A percentile compares a stretch with the other conserved stretches of the same genome.
Evolutionary conservation across 2,113 vertebrate species (phyloP).

Genomic region (Nansenia antarctica): DNA sequence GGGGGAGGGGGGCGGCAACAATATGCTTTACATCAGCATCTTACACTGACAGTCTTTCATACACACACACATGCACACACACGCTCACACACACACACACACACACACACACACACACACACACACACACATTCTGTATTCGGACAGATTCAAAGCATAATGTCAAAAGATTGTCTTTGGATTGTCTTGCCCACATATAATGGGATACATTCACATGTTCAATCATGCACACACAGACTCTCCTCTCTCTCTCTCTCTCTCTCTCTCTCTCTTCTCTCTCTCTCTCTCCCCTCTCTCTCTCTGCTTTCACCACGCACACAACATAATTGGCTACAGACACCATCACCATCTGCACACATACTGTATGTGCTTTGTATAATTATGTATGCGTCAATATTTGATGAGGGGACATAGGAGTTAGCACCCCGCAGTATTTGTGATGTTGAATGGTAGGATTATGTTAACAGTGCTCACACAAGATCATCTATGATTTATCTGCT

Average conservation of each 20-base stretch:
- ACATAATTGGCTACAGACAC: conserved; percentile 42
- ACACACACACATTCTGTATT: neutral
- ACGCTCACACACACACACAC: conserved; percentile 22
- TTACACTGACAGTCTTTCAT: conserved; percentile 63
- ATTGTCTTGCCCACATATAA: neutral
- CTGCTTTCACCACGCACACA: too few relatives aligned
- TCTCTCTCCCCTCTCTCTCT: neutral
- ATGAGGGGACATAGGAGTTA: conserved; percentile 70
- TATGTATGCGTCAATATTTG: conserved; percentile 72
- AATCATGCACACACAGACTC: neutral
- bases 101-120: conserved; percentile 20
- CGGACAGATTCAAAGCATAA: neutral
- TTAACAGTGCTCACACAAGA: conserved; percentile 65
- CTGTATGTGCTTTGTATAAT: conserved; percentile 62
- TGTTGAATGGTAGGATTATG: conserved; percentile 66
- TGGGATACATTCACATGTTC: conserved; percentile 4
- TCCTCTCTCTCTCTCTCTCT: conserved; percentile 1
- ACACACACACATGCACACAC: conserved; percentile 39
- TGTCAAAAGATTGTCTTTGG: neutral
- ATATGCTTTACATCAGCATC: conserved; percentile 78
- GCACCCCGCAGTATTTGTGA: conserved; percentile 58
- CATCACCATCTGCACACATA: conserved; percentile 42
- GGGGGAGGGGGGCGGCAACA: conserved; percentile 9
- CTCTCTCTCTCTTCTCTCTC: neutral
- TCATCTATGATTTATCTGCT: conserved; percentile 77